Conservation (phyloP, 2,888 invertebrate species). For the Microplitis deprimator region DNA sequence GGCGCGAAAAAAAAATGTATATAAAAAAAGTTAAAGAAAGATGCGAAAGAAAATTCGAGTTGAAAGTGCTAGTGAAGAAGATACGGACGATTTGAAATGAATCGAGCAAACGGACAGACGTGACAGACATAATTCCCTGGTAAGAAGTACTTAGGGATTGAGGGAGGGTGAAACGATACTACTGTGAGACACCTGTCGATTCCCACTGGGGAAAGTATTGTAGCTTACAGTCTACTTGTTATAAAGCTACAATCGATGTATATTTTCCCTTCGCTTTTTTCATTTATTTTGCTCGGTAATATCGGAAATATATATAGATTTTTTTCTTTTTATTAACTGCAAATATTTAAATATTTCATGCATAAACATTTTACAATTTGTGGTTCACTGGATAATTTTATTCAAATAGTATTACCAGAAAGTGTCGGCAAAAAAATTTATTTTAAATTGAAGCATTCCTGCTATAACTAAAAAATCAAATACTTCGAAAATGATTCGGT, state of each 20-base stretch:
- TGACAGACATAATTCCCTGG: slow-evolving; percentile 67
- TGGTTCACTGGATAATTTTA: not conserved
- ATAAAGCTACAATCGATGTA: slow-evolving; percentile 34
- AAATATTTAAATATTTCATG: not conserved
- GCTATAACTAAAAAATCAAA: too few species aligned
- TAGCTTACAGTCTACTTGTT: slow-evolving; percentile 34
- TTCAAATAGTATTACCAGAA: not conserved
- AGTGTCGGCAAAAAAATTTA: not conserved
- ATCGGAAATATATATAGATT: not conserved
- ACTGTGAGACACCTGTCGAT: slow-evolving; percentile 64
- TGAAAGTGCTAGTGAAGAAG: slow-evolving; percentile 39
- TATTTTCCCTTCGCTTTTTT: slow-evolving; percentile 1
- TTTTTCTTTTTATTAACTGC: not conserved
- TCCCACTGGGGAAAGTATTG: slow-evolving; percentile 54
- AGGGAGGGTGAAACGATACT: slow-evolving; percentile 2
- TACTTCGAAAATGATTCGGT: too few species aligned
- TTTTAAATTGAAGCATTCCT: too few species aligned
- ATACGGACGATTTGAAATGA: slow-evolving; percentile 61
- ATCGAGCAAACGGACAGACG: slow-evolving; percentile 65
- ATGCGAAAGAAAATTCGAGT: slow-evolving; percentile 34
- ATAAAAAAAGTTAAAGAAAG: not conserved
- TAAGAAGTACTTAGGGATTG: slow-evolving; percentile 62
- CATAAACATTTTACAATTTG: not conserved
- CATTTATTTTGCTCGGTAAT: not conserved
- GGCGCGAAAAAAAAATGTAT: slow-evolving; percentile 45